These are phyloP conservation scores for Sminthurinus aureus DNA, from an alignment of 2,888 invertebrate genomes.

Conservation along the genomic window DNA sequence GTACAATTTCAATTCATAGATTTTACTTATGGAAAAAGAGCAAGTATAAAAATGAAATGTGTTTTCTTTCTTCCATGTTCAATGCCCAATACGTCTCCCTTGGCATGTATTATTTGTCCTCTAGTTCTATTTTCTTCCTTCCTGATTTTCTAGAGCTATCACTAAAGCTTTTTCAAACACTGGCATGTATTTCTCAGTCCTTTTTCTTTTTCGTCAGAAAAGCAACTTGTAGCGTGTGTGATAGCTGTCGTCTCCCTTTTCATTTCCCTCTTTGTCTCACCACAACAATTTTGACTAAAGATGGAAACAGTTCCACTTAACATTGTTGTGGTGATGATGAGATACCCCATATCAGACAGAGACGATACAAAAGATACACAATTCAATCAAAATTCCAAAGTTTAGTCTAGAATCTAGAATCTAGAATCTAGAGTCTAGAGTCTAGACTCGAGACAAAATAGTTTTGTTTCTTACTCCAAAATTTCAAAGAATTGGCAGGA, in stretches of 20 bases:
- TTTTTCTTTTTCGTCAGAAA: not conserved
- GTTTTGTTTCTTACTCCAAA: no score
- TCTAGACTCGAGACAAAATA: no score
- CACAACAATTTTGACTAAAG: no score
- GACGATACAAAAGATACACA: no score
- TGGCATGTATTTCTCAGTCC: not conserved
- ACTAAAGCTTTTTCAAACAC: not conserved
- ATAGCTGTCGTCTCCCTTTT: constrained; percentile 19
- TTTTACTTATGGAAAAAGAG: not conserved
- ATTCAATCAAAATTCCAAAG: no score
- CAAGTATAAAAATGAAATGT: constrained; percentile 16
- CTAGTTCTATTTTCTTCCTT: not conserved
- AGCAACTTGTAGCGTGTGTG: constrained; percentile 24
- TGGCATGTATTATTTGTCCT: constrained; percentile 33
- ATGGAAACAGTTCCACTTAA: no score
- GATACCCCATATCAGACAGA: no score
- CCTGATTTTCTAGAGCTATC: not conserved
- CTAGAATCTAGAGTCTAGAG: no score
- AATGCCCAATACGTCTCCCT: not conserved
- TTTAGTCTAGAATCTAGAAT: no score
- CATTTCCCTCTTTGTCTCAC: no score
- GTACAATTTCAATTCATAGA: not conserved
- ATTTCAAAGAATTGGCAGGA: no score
- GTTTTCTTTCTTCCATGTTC: not conserved
- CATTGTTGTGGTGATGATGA: no score